Percentiles rank a stretch among this genome's conserved stretches.
Conservation (phyloP, 2,888 invertebrate genomes). For the Cancer borealis region DNA sequence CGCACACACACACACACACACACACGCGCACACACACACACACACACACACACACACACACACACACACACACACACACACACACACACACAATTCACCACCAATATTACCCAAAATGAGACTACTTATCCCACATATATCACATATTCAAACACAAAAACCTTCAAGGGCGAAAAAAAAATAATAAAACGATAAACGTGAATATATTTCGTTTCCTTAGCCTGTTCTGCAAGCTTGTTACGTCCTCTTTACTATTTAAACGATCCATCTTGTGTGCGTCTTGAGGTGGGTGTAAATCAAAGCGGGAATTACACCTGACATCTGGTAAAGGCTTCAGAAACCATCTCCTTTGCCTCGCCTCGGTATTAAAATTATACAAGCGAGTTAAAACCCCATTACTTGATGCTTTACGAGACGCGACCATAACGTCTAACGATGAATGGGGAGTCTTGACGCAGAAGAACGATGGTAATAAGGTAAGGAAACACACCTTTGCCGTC, state of each 20-base stretch:
- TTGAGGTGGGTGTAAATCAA: not conserved
- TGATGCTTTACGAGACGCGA: not conserved
- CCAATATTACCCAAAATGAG: not conserved
- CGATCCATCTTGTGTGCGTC: not conserved
- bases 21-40: not conserved
- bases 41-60: conserved; percentile 34
- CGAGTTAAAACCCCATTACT: not conserved
- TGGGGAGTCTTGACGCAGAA: too few relatives aligned
- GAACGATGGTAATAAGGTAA: too few relatives aligned
- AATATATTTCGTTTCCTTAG: not conserved
- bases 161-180: not conserved
- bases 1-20: conserved; percentile 14
- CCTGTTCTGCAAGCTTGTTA: not conserved
- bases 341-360: not conserved
- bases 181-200: not conserved
- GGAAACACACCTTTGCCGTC: too few relatives aligned
- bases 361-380: not conserved
- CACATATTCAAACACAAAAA: not conserved
- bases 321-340: not conserved
- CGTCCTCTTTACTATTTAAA: not conserved
- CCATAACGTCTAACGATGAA: not conserved
- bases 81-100: not conserved
- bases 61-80: conserved; percentile 1
- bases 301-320: not conserved
- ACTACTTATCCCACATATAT: not conserved